phyloP scores from a whole-genome alignment of 2,113 vertebrate species.

The Epinephelus lanceolatus region DNA sequence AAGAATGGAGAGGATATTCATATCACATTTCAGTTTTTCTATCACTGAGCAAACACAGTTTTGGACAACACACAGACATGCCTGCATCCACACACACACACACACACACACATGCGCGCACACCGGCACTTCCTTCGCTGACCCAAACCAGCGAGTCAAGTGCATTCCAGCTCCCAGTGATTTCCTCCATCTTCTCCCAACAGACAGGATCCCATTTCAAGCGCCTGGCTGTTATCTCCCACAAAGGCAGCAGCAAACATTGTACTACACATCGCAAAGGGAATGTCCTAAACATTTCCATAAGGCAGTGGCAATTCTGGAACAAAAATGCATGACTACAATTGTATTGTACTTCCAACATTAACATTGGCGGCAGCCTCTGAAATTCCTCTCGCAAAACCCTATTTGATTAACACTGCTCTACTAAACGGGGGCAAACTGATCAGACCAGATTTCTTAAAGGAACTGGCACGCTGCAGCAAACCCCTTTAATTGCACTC shows the following conservation, averaged over 20 bases:
- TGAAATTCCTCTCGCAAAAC: conserved; percentile 23
- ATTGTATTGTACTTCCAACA: not conserved
- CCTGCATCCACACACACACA: conserved; percentile 33
- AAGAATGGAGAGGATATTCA: conserved; percentile 80
- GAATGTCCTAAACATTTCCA: conserved; percentile 23
- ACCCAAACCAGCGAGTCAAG: conserved; percentile 76
- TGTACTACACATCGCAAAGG: conserved; percentile 17
- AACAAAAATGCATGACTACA: not conserved
- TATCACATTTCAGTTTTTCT: conserved; percentile 82
- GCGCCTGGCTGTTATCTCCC: conserved; percentile 63
- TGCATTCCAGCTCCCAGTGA: conserved; percentile 75
- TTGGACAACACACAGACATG: conserved; percentile 44
- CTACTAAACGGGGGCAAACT: conserved; percentile 12
- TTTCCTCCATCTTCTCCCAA: conserved; percentile 76
- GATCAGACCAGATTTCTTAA: conserved; percentile 32
- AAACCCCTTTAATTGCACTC: conserved; percentile 60
- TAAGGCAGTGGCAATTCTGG: not conserved
- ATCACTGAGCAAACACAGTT: conserved; percentile 66
- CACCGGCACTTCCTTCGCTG: conserved; percentile 68
- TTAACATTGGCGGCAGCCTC: not conserved
- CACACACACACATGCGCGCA: conserved; percentile 34
- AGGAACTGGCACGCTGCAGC: conserved; percentile 30
- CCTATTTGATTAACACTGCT: conserved; percentile 14
- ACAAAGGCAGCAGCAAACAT: conserved; percentile 48
- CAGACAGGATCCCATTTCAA: conserved; percentile 78